phyloP scores from a whole-genome alignment of 2,888 invertebrate genomes.

The Napeogenes inachia region DNA sequence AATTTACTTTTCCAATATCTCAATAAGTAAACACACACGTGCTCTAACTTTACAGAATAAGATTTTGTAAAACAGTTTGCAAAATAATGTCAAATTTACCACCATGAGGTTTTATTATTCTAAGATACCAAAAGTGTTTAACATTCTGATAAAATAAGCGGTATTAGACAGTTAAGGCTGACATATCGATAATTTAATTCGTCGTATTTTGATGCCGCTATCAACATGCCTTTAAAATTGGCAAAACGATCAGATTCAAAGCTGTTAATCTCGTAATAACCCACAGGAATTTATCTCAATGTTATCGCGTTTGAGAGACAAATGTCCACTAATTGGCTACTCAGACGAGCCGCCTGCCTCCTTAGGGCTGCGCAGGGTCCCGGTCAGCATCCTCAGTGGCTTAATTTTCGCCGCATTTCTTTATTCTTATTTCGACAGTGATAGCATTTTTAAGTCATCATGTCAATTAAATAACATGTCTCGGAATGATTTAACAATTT shows the following conservation, averaged over 20 bases:
- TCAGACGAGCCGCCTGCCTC: slow-evolving; percentile 11
- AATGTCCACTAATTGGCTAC: slow-evolving; percentile 41
- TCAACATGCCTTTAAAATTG: slow-evolving; percentile 5
- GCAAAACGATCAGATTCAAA: slow-evolving; percentile 5
- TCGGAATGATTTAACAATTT: neutral
- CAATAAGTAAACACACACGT: no score
- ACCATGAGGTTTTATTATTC: no score
- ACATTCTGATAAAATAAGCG: slow-evolving; percentile 7
- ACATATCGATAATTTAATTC: neutral
- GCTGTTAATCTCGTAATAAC: slow-evolving; percentile 13
- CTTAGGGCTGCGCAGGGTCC: neutral
- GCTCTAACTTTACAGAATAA: no score
- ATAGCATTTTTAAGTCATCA: slow-evolving; percentile 6
- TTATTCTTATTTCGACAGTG: slow-evolving; percentile 6
- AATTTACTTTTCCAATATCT: no score
- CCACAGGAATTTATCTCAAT: slow-evolving; percentile 26
- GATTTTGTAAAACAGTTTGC: no score
- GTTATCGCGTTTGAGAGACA: slow-evolving; percentile 34
- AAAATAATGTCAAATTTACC: no score
- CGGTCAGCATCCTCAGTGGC: slow-evolving; percentile 12
- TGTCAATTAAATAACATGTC: slow-evolving; percentile 10
- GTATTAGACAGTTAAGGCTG: neutral
- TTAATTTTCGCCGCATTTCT: slow-evolving; percentile 8
- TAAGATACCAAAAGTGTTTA: neutral
- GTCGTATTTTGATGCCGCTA: neutral